Conservation (phyloP, 1,140 invertebrate genomes). For the Andrena cerasifolii region DNA sequence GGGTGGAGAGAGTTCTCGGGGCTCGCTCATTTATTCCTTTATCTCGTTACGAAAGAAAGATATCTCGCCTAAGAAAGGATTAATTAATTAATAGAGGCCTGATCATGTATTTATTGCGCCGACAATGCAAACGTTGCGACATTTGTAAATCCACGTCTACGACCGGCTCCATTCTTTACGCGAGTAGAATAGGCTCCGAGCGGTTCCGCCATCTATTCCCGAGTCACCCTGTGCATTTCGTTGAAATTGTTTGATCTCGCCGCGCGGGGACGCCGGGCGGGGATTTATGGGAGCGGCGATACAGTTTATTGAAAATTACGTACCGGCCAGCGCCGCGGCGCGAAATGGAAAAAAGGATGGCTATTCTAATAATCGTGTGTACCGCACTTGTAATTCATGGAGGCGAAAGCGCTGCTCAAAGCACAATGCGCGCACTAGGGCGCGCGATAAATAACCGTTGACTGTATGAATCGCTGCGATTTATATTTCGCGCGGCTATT, state of each 20-base stretch:
- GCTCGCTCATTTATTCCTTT: constrained; percentile 57
- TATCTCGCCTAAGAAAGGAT: constrained; percentile 37
- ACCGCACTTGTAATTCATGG: constrained; percentile 42
- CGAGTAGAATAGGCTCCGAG: too few relatives aligned
- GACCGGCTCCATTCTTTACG: too few relatives aligned
- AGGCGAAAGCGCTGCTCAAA: constrained; percentile 42
- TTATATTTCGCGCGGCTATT: constrained; percentile 51
- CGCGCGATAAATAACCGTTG: constrained; percentile 50
- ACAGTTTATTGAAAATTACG: constrained; percentile 54
- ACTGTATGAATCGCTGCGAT: constrained; percentile 49
- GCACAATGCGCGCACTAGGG: constrained; percentile 40
- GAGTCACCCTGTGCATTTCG: constrained; percentile 1
- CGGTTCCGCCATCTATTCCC: too few relatives aligned
- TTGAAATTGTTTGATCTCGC: constrained; percentile 38
- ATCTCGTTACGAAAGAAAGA: constrained; percentile 56
- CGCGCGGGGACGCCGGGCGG: neutral
- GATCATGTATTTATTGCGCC: constrained; percentile 42
- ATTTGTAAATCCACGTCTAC: too few relatives aligned
- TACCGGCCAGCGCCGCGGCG: neutral
- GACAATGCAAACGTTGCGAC: too few relatives aligned
- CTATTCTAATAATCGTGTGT: constrained; percentile 50
- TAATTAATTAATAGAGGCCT: constrained; percentile 49
- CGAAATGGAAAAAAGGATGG: constrained; percentile 17
- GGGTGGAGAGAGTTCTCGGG: constrained; percentile 6
- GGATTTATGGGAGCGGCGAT: constrained; percentile 31